Base-by-base conservation (phyloP, 2,888 invertebrate genomes). In the Aleiodes alternator region DNA sequence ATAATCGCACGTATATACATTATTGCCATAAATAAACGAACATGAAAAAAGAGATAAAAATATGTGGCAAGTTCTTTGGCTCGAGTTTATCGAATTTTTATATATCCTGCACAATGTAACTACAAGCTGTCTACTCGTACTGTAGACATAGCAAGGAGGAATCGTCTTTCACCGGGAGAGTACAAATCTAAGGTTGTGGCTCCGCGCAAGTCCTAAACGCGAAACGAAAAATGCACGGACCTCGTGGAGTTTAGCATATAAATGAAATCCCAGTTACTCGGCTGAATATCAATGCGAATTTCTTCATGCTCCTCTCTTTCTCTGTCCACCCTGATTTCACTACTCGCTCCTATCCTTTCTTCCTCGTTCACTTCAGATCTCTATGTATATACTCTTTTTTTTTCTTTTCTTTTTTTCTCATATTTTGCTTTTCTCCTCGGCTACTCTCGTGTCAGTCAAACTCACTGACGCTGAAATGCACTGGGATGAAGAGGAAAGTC, bases 241-340 rank as follows among this genome's bases (percentile, higher is more conserved):
- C 82, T 77, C 77, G 78, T 76, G 81, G 75, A 78, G 79, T 79
- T 86, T 86, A 86, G 86, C 86, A 86, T 86, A 86, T 86, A 86
- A 86, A 86, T 86, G 86, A 86, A 86, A 86, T 86, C 83, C 83
- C 76, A 80, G 83, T 81, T 73, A 82, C 82, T 82, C 81, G 80
- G 82, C 78, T 82, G 86, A 85, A 86, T 86, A 85, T 84, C 86
- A 86, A 86, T 86, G 82, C 51, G 73, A 73, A 61, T 72, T 59
- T 69, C 56, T 43, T 50, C 48, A 69, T 66, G 59, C 23, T 14
- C 16, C 50, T 23, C 12, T 34, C 51, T 70, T 14, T 16, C 43
- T 64, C 38, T 38, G 29, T 29, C 61, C 38, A 34, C 12, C 61
- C 61, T 48, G 59, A 53, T 59, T 16, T 14, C 55, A 64, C 53